These are phyloP conservation scores for Pipra filicauda DNA, from an alignment of 2,113 vertebrate genomes.

Conservation along the genomic window DNA sequence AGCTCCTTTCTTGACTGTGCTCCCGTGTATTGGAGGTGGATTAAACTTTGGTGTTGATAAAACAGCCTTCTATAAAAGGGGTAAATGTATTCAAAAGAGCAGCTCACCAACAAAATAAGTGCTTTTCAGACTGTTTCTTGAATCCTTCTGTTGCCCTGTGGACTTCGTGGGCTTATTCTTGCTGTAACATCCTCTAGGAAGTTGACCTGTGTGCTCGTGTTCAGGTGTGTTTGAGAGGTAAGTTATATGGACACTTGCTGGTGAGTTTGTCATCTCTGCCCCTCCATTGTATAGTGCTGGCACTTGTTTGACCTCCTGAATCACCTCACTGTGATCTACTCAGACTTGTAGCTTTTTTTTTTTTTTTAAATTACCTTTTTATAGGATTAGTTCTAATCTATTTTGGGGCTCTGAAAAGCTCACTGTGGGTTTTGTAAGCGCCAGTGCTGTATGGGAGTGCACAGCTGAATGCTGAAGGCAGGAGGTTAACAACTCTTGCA, in stretches of 20 bases:
- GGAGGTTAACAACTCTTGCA: background rate
- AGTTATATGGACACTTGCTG: background rate
- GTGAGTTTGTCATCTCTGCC: background rate
- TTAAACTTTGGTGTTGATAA: background rate
- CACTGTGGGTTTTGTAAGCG: background rate
- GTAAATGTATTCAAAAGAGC: background rate
- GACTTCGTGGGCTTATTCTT: background rate
- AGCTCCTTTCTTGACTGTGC: background rate
- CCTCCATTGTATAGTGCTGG: background rate
- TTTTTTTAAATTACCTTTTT: background rate
- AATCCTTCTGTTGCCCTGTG: background rate
- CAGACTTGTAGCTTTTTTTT: background rate
- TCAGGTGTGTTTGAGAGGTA: background rate
- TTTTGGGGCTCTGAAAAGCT: background rate
- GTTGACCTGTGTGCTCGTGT: background rate
- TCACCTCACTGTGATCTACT: background rate
- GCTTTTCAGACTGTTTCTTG: background rate
- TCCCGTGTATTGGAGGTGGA: background rate
- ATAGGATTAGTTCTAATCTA: background rate
- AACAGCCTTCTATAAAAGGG: background rate
- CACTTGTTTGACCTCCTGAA: background rate
- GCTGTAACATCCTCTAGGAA: background rate
- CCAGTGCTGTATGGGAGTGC: background rate
- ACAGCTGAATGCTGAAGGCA: background rate
- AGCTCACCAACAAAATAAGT: background rate